phyloP scores from a whole-genome alignment of 2,797 vertebrate species.

The Nyctibius grandis region DNA sequence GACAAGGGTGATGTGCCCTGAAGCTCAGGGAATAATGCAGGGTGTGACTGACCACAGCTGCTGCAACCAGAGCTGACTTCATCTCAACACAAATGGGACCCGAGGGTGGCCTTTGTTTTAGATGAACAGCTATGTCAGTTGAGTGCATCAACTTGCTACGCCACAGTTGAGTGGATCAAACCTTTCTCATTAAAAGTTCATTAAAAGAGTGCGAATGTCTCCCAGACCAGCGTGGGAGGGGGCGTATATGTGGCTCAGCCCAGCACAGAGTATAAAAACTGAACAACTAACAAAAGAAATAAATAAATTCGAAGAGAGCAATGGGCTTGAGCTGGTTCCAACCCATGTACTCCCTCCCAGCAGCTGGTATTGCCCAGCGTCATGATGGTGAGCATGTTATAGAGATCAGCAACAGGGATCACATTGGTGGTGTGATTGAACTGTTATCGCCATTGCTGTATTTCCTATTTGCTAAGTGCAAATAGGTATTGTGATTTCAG shows the following conservation, averaged over 20 bases:
- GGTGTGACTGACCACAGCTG: neutral
- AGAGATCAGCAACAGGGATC: neutral
- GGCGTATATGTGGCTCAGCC: neutral
- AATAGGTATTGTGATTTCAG: neutral
- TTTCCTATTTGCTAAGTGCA: neutral
- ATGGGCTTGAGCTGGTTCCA: neutral
- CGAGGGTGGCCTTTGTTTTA: neutral
- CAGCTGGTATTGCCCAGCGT: neutral
- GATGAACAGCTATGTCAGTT: neutral
- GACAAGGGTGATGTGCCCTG: neutral
- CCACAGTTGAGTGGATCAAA: neutral
- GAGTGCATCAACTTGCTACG: neutral
- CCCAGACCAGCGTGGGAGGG: neutral
- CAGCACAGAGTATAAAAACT: neutral
- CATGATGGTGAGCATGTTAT: neutral
- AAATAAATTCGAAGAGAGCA: neutral
- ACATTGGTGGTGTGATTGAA: accelerated
- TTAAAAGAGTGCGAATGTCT: neutral
- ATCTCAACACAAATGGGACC: neutral
- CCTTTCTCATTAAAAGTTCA: neutral
- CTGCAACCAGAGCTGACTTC: neutral
- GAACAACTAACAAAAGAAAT: neutral
- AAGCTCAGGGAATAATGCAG: neutral
- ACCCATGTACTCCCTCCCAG: neutral
- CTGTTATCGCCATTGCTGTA: neutral